These are phyloP conservation scores for Chironomus tentans DNA, from an alignment of 2,888 invertebrate species.

Conservation along the genomic window DNA sequence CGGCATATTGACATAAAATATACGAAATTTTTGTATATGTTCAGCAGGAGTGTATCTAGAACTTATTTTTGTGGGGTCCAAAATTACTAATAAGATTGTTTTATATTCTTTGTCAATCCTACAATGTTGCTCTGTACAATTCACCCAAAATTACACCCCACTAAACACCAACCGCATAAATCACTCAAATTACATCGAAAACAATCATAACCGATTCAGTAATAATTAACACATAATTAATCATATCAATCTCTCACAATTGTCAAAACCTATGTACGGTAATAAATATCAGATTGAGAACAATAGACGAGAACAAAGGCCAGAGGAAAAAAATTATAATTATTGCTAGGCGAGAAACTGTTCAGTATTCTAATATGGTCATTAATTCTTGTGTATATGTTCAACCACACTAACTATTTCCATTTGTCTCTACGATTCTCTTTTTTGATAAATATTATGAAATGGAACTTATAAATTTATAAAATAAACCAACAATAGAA, in stretches of 20 bases:
- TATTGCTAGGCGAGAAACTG: too few species aligned
- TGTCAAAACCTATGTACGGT: too few species aligned
- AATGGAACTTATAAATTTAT: not conserved
- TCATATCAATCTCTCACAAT: conserved; percentile 12
- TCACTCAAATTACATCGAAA: not conserved
- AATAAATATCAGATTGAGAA: too few species aligned
- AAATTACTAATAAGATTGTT: too few species aligned
- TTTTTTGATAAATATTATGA: not conserved
- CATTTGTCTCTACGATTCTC: not conserved
- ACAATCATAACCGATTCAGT: not conserved
- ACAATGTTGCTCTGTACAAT: too few species aligned
- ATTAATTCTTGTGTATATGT: not conserved
- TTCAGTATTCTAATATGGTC: not conserved
- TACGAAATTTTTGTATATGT: too few species aligned
- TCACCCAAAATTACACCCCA: not conserved
- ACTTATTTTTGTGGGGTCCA: too few species aligned
- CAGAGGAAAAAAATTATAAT: too few species aligned
- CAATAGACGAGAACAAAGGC: too few species aligned
- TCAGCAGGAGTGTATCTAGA: too few species aligned
- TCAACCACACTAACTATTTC: not conserved
- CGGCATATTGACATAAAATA: too few species aligned
- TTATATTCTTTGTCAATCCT: too few species aligned
- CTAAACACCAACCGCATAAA: not conserved
- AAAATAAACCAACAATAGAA: not conserved
- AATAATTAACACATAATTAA: conserved; percentile 19